Base-by-base conservation (phyloP, 2,888 invertebrate species). In the Orthosia cruda region DNA sequence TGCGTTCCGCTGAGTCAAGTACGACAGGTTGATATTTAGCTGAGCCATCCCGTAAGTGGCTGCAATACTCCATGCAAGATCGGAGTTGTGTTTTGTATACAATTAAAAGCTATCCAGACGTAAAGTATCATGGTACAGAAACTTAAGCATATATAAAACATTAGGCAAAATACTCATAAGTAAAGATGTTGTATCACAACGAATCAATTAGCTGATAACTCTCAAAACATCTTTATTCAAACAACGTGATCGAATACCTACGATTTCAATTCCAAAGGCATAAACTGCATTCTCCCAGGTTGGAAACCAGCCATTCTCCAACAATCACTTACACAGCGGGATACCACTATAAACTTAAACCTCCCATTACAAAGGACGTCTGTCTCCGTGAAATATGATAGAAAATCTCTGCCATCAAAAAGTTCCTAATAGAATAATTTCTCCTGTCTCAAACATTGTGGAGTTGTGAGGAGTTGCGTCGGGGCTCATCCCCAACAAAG, bases 391-490 rank as follows among this genome's bases (percentile, higher is more conserved):
- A 89, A 84, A 83, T 89, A 88, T 87, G 81, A 80, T 84, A 83
- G 83, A 80, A 84, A 84, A 84, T 87, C 85, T 85, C 81, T 62
- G 84, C 84, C 80, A 87, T 88, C 90, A 87, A 83, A 89, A 87
- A 90, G 85, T 89, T 88, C 80, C 18, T 89, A 89, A 89, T 87
- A 87, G 86, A 89, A 91, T 89, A 88, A 90, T 89, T 90, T 90
- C 88, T 83, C 83, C 88, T 88, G 89, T 89, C 90, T 88, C 85
- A 81, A 90, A 90, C 90, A 91, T 86, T 88, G 87, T 77, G 72
- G 83, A 90, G 86, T 87, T 88, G 85, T 77, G 70, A 76, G 76
- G 82, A 90, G 90, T 89, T 86, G 80, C 83, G 88, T 86, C 88
- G 85, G 72, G 81, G 67, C 85, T 89, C 88, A 80, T 90, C 87